phyloP scores from a whole-genome alignment of 2,797 vertebrate species.

The Presbytis comata region DNA sequence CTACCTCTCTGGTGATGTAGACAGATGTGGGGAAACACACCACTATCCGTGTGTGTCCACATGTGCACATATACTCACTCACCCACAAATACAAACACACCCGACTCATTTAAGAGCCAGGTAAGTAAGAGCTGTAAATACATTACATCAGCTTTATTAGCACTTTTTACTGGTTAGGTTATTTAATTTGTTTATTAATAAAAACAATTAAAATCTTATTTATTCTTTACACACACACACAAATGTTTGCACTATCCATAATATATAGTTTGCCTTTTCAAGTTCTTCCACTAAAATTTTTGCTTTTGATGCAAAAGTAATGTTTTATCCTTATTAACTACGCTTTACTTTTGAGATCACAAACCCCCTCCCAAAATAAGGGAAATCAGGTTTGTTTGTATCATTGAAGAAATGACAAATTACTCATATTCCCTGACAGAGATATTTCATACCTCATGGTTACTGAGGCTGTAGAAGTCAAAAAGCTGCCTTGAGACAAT shows the following conservation, averaged over 20 bases:
- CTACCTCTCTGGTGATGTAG: background rate
- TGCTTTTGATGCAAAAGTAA: background rate
- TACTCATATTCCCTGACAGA: background rate
- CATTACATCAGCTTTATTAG: conserved; percentile 7
- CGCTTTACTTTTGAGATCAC: background rate
- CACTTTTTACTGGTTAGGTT: background rate
- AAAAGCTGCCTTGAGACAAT: background rate
- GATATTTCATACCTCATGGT: background rate
- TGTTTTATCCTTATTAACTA: conserved; percentile 10
- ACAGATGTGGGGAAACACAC: background rate
- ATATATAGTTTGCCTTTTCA: background rate
- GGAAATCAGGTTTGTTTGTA: background rate
- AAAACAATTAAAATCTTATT: conserved; percentile 47
- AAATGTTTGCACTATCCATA: background rate
- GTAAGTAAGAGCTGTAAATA: background rate
- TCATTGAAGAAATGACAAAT: conserved; percentile 12
- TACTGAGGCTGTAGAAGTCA: background rate
- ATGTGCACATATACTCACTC: too few species aligned
- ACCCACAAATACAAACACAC: background rate
- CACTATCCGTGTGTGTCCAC: background rate
- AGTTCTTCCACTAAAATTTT: background rate
- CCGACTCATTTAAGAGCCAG: background rate
- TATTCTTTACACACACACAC: background rate
- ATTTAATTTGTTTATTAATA: conserved; percentile 47
- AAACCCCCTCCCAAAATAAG: background rate